Evolutionary conservation across 2,888 invertebrate genomes (phyloP).

Genomic region (Trichopoda pennipes): DNA sequence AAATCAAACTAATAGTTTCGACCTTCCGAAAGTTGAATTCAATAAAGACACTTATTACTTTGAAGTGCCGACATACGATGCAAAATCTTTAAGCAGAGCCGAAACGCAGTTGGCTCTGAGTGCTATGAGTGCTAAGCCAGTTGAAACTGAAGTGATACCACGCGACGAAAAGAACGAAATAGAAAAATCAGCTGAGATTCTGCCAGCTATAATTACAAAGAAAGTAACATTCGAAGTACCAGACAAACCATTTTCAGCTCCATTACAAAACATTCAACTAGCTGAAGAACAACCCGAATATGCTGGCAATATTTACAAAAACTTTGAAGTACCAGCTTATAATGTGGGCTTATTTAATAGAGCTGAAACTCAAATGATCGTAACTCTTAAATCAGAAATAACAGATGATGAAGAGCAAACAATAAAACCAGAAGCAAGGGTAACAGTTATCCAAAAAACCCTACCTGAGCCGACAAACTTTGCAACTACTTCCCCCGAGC

Average conservation of each 20-base stretch:
- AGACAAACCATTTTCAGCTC: slow-evolving; percentile 69
- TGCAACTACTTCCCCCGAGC: too few relatives aligned
- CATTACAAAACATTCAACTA: slow-evolving; percentile 67
- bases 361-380: slow-evolving; percentile 72
- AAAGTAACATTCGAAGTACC: slow-evolving; percentile 12
- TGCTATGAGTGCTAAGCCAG: background rate
- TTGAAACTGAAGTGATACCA: background rate
- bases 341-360: slow-evolving; percentile 35
- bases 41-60: background rate
- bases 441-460: background rate
- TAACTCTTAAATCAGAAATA: slow-evolving; percentile 68
- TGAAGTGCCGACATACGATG: slow-evolving; percentile 32
- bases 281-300: background rate
- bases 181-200: slow-evolving; percentile 42
- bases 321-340: slow-evolving; percentile 58
- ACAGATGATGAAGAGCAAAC: background rate
- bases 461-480: too few relatives aligned
- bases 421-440: background rate
- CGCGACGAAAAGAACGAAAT: too few relatives aligned
- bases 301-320: background rate
- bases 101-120: slow-evolving; percentile 39
- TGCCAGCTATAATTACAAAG: too few relatives aligned
- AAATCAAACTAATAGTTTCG: too few relatives aligned
- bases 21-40: too few relatives aligned
- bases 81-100: background rate